Evolutionary conservation across 2,113 vertebrate species (phyloP).

Genomic region (Fukomys damarensis): DNA sequence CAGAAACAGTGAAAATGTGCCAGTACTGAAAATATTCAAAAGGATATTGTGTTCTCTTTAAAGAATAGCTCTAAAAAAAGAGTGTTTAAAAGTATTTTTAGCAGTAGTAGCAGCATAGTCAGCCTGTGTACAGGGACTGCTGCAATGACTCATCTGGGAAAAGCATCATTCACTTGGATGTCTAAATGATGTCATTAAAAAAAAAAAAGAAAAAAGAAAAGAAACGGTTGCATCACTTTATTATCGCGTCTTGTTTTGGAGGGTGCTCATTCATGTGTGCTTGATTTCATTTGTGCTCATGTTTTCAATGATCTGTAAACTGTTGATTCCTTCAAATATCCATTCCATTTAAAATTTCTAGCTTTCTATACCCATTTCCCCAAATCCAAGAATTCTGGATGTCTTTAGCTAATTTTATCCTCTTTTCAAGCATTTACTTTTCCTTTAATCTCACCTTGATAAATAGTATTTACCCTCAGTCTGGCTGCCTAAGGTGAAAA

Average conservation of each 20-base stretch:
- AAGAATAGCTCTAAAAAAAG: not conserved
- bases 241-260: not conserved
- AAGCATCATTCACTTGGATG: constrained; percentile 28
- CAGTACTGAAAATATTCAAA: not conserved
- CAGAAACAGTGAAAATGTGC: constrained; percentile 39
- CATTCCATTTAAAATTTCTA: constrained; percentile 11
- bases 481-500: not conserved
- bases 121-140: not conserved
- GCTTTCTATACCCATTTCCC: not conserved
- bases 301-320: not conserved
- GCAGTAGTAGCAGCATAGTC: not conserved
- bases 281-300: not conserved
- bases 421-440: not conserved
- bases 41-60: constrained; percentile 40
- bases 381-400: not conserved
- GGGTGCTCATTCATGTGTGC: not conserved
- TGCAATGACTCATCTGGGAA: not conserved
- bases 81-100: constrained; percentile 55
- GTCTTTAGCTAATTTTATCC: not conserved
- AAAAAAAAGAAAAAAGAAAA: not conserved
- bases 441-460: not conserved
- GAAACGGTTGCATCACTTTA: not conserved
- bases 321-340: not conserved
- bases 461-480: not conserved
- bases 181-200: constrained; percentile 27